A percentile compares a stretch with the other conserved stretches of the same genome.
Conservation (phyloP, 2,797 vertebrate genomes). For the Clarias pachynema region DNA sequence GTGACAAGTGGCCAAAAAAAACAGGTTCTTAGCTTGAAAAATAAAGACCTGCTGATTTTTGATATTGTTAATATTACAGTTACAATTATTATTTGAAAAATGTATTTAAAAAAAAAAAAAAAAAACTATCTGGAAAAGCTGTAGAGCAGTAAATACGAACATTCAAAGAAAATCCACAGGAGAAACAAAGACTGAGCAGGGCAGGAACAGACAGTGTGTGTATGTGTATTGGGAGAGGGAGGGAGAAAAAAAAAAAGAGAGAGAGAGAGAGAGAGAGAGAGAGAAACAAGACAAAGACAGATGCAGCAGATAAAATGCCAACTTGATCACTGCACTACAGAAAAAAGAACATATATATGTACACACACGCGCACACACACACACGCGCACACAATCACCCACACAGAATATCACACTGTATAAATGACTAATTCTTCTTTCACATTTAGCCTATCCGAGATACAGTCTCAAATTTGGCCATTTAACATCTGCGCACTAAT, state of each 20-base stretch:
- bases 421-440: slow-evolving; percentile 1
- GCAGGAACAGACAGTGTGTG: neutral
- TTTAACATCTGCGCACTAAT: neutral
- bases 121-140: neutral
- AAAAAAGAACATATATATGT: neutral
- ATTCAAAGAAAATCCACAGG: neutral
- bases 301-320: neutral
- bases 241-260: neutral
- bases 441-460: neutral
- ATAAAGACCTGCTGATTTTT: neutral
- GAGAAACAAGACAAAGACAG: neutral
- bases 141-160: neutral
- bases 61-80: neutral
- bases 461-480: neutral
- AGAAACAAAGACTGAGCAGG: neutral
- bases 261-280: neutral
- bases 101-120: neutral
- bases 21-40: neutral
- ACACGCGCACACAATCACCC: too few relatives aligned
- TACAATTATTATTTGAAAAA: neutral
- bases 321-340: neutral
- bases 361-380: too few relatives aligned
- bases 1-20: neutral
- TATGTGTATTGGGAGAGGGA: too few relatives aligned
- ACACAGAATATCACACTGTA: neutral